phyloP scores from a whole-genome alignment of 2,888 invertebrate species.

The Amblyteles armatorius region DNA sequence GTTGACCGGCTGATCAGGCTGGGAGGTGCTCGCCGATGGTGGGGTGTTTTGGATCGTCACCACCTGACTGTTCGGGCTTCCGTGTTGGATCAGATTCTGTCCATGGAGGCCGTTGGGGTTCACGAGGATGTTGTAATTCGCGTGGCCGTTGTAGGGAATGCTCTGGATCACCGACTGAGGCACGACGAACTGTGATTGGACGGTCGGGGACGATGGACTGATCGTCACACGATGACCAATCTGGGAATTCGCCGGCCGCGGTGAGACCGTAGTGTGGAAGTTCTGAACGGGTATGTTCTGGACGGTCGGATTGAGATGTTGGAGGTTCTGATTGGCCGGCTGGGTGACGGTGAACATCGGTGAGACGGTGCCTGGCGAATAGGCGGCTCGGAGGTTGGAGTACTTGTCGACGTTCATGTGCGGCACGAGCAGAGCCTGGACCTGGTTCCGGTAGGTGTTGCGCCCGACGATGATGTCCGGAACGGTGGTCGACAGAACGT shows the following conservation, averaged over 20 bases:
- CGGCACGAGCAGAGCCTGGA: conserved; percentile 75
- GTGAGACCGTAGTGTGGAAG: conserved; percentile 67
- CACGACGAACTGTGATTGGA: conserved; percentile 69
- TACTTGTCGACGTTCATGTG: conserved; percentile 72
- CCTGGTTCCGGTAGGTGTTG: conserved; percentile 77
- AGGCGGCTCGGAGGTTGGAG: conserved; percentile 72
- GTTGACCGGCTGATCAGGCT: conserved; percentile 61
- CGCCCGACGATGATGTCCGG: conserved; percentile 82
- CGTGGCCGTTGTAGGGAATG: conserved; percentile 58
- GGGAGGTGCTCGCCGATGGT: conserved; percentile 59
- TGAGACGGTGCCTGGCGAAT: conserved; percentile 75
- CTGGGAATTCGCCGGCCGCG: conserved; percentile 66
- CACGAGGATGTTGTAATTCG: conserved; percentile 75
- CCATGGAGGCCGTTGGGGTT: conserved; percentile 76
- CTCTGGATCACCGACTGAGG: conserved; percentile 73
- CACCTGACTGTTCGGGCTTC: conserved; percentile 52
- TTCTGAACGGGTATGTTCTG: conserved; percentile 67
- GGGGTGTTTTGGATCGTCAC: conserved; percentile 56
- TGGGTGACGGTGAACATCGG: conserved; percentile 77
- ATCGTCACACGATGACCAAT: conserved; percentile 68
- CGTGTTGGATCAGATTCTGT: conserved; percentile 72
- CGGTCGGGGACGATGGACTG: conserved; percentile 30
- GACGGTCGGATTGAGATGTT: conserved; percentile 68
- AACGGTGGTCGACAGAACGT: conserved; percentile 73
- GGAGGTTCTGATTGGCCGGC: conserved; percentile 67